Percentiles rank a stretch among this genome's conserved stretches.
phyloP scores from a whole-genome alignment of 2,113 vertebrate genomes.

The Baryphthengus martii region DNA sequence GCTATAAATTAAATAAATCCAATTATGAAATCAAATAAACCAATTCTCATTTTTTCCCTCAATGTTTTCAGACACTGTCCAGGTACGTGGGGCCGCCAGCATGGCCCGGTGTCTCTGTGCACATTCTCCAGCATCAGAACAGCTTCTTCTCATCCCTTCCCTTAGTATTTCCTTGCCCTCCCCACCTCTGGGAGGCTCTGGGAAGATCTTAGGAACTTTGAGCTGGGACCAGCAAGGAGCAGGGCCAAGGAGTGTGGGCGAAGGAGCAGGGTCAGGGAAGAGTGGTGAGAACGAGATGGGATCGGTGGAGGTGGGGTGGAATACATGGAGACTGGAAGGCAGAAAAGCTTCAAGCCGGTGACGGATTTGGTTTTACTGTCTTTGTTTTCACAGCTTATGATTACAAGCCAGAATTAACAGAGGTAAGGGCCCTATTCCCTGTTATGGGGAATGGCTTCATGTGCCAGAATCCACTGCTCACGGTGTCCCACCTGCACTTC shows the following conservation, averaged over 20 bases:
- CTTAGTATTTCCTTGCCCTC: not conserved
- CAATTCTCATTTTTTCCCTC: not conserved
- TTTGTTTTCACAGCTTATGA: not conserved
- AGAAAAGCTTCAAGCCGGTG: not conserved
- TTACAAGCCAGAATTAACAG: not conserved
- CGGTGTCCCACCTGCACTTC: not conserved
- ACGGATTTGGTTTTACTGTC: not conserved
- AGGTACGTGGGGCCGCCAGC: not conserved
- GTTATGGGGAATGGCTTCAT: not conserved
- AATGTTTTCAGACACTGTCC: not conserved
- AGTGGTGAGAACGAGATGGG: fast-evolving
- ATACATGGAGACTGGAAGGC: not conserved
- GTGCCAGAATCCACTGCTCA: not conserved
- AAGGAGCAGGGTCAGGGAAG: not conserved
- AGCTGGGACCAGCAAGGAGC: not conserved
- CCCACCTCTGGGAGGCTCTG: not conserved
- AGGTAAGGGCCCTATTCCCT: not conserved
- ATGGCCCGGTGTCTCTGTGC: fast-evolving
- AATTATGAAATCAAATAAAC: not conserved
- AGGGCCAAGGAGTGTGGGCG: not conserved
- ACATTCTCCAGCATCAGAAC: not conserved
- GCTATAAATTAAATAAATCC: not conserved
- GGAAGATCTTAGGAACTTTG: not conserved
- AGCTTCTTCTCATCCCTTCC: not conserved
- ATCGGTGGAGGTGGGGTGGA: not conserved